phyloP scores from a whole-genome alignment of 1,140 invertebrate species.

The Brachionus rotundiformis region DNA sequence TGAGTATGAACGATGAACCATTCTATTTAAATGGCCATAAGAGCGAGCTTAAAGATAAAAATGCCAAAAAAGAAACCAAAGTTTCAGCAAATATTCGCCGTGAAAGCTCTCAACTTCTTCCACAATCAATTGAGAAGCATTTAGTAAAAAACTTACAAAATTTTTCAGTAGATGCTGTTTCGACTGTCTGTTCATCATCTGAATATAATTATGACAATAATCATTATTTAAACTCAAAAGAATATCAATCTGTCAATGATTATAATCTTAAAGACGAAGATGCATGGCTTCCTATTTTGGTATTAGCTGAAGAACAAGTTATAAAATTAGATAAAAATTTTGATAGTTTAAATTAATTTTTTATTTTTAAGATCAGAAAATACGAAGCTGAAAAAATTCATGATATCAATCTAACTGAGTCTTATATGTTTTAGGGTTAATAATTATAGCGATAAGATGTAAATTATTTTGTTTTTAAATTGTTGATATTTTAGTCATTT shows the following conservation, averaged over 20 bases:
- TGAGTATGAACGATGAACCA: background rate
- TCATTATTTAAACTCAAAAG: conserved; percentile 31
- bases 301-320: conserved; percentile 49
- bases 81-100: background rate
- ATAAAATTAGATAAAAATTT: conserved; percentile 17
- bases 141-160: conserved; percentile 35
- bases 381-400: conserved; percentile 25
- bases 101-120: conserved; percentile 23
- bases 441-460: background rate
- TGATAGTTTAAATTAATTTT: background rate
- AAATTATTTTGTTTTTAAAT: background rate
- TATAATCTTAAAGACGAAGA: conserved; percentile 49
- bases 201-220: conserved; percentile 14
- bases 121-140: conserved; percentile 38
- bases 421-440: conserved; percentile 30
- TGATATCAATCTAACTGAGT: conserved; percentile 1
- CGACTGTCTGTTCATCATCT: background rate
- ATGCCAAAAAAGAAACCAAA: background rate
- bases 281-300: conserved; percentile 50
- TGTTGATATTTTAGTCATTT: conserved; percentile 21
- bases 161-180: background rate
- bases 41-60: background rate
- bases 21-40: background rate
- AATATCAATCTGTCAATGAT: background rate
- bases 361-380: conserved; percentile 37